These are phyloP conservation scores for Trididemnum miniatum DNA, from an alignment of 23 tunicate species.

Conservation along the genomic window DNA sequence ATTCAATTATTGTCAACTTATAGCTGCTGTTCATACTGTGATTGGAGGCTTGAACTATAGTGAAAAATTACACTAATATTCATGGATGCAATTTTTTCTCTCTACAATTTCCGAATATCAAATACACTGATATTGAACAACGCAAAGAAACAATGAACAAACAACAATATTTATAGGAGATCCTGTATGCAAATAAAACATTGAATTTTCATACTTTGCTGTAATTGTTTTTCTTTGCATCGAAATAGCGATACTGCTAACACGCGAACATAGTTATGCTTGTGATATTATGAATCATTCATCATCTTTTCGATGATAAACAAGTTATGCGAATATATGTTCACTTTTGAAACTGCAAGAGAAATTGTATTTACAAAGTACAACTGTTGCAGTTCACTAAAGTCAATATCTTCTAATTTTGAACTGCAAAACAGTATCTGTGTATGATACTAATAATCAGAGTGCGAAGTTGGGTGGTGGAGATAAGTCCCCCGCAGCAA, in stretches of 20 bases:
- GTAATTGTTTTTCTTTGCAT: neutral
- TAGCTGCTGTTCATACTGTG: neutral
- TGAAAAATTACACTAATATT: neutral
- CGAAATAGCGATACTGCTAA: constrained; percentile 1
- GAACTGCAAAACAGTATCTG: neutral
- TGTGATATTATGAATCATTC: neutral
- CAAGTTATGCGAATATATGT: neutral
- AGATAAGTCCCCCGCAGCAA: too few species aligned
- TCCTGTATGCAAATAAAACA: neutral
- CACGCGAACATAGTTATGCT: neutral
- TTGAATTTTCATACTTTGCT: neutral
- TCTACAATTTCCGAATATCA: neutral
- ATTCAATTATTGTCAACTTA: neutral
- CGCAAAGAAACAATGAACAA: neutral
- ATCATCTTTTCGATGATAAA: neutral
- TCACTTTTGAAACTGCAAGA: neutral
- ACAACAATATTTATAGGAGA: neutral
- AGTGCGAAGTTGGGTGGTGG: too few species aligned
- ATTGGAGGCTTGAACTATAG: neutral
- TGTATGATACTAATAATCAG: too few species aligned
- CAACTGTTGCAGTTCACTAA: constrained; percentile 1
- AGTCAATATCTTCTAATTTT: neutral
- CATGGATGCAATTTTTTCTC: neutral
- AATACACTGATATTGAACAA: neutral
- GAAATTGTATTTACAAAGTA: neutral